Evolutionary conservation across 2,888 invertebrate species (phyloP).

Genomic region (Trissonchulus sp.): DNA sequence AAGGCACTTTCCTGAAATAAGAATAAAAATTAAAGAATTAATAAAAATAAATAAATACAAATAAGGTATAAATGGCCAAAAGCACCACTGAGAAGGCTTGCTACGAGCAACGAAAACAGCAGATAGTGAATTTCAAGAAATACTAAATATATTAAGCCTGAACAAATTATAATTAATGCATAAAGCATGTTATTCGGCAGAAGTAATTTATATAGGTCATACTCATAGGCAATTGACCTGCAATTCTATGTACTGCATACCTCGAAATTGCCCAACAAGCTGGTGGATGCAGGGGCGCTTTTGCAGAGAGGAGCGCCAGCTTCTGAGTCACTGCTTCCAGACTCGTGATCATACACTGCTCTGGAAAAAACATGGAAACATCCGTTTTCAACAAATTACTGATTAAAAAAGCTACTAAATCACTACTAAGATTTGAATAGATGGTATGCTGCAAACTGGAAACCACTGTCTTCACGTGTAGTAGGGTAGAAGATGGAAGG

Average conservation of each 20-base stretch:
- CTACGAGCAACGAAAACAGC: no score
- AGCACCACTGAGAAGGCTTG: no score
- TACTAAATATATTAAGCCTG: not conserved
- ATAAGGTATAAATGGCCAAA: no score
- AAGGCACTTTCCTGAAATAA: slow-evolving; percentile 76
- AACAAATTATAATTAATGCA: not conserved
- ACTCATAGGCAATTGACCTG: not conserved
- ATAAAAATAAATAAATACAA: no score
- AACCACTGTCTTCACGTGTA: not conserved
- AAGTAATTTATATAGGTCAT: slow-evolving; percentile 26
- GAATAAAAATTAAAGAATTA: no score
- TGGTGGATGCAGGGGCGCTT: slow-evolving; percentile 53
- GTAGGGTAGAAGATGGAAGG: not conserved
- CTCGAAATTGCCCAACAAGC: slow-evolving; percentile 73
- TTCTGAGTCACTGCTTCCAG: slow-evolving; percentile 43
- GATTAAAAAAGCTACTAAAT: not conserved
- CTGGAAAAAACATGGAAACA: slow-evolving; percentile 41
- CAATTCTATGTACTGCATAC: slow-evolving; percentile 45
- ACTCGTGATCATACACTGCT: slow-evolving; percentile 52
- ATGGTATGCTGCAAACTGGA: not conserved
- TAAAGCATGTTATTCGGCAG: not conserved
- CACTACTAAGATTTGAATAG: not conserved
- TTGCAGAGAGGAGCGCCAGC: slow-evolving; percentile 44
- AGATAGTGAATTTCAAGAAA: no score
- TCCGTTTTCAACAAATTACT: no score